These are phyloP conservation scores for Plumapathes pennacea DNA, from an alignment of 92 coral and sea anemone genomes.

Conservation along the genomic window DNA sequence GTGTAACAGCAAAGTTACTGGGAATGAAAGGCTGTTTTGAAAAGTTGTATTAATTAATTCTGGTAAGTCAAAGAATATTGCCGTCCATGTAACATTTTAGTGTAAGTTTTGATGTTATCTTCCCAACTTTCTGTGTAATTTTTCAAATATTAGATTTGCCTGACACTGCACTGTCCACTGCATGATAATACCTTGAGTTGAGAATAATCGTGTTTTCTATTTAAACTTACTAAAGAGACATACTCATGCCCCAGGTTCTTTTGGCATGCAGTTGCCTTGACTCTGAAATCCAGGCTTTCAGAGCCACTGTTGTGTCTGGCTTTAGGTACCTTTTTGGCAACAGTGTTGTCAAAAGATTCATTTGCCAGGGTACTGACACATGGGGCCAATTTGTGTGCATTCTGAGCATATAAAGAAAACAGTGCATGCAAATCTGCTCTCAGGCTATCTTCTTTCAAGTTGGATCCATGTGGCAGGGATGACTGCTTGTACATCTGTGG, in stretches of 20 bases:
- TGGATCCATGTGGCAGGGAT: slow-evolving; percentile 12
- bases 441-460: slow-evolving; percentile 3
- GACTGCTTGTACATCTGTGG: slow-evolving; percentile 16
- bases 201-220: not conserved
- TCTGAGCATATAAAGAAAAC: slow-evolving; percentile 12
- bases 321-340: slow-evolving; percentile 18
- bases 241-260: slow-evolving; percentile 6
- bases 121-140: too few relatives aligned
- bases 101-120: too few relatives aligned
- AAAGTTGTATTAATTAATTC: too few relatives aligned
- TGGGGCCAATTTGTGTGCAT: slow-evolving; percentile 19
- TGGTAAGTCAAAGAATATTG: too few relatives aligned
- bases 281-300: slow-evolving; percentile 16
- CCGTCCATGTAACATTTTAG: too few relatives aligned
- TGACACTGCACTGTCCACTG: too few relatives aligned
- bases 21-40: too few relatives aligned
- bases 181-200: too few relatives aligned
- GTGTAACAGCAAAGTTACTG: too few relatives aligned
- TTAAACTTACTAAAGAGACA: not conserved
- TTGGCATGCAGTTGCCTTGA: slow-evolving; percentile 18
- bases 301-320: slow-evolving; percentile 22
- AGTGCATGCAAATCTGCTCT: slow-evolving; percentile 1
- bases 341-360: slow-evolving; percentile 27
- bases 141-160: too few relatives aligned
- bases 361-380: slow-evolving; percentile 11